These are phyloP conservation scores for Cydia splendana DNA, from an alignment of 1,140 invertebrate genomes.

Conservation along the genomic window DNA sequence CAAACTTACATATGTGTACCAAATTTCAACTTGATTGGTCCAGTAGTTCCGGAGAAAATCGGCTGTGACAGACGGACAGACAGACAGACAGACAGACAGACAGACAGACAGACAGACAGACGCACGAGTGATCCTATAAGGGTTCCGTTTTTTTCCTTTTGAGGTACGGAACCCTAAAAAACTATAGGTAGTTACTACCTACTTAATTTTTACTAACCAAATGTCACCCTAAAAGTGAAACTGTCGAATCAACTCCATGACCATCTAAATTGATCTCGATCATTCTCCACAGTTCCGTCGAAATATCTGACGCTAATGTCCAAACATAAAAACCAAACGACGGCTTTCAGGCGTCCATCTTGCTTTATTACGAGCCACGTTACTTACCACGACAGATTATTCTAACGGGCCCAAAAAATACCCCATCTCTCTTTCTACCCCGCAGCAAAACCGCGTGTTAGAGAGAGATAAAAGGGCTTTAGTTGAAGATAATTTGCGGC, in stretches of 20 bases:
- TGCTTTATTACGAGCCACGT: slow-evolving; percentile 3
- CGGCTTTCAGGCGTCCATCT: not conserved
- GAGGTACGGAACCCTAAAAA: too few relatives aligned
- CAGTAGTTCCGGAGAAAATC: too few relatives aligned
- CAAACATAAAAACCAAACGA: not conserved
- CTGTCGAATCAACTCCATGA: not conserved
- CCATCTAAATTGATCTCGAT: not conserved
- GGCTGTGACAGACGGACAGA: too few relatives aligned
- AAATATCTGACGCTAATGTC: slow-evolving; percentile 16
- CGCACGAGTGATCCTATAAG: too few relatives aligned
- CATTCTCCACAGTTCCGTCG: not conserved
- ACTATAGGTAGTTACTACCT: too few relatives aligned
- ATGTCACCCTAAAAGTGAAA: not conserved
- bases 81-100: too few relatives aligned
- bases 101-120: too few relatives aligned
- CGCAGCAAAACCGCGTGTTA: not conserved
- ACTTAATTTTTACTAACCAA: too few relatives aligned
- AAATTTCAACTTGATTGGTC: too few relatives aligned
- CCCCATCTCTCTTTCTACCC: not conserved
- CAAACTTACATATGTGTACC: too few relatives aligned
- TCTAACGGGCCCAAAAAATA: slow-evolving; percentile 20
- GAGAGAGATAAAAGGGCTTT: not conserved
- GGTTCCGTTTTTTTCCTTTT: too few relatives aligned
- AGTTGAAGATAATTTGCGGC: slow-evolving; percentile 18
- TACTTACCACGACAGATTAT: slow-evolving; percentile 24